Evolutionary conservation across 1,140 invertebrate species (phyloP).

Genomic region (Scaptodrosophila lebanonensis): DNA sequence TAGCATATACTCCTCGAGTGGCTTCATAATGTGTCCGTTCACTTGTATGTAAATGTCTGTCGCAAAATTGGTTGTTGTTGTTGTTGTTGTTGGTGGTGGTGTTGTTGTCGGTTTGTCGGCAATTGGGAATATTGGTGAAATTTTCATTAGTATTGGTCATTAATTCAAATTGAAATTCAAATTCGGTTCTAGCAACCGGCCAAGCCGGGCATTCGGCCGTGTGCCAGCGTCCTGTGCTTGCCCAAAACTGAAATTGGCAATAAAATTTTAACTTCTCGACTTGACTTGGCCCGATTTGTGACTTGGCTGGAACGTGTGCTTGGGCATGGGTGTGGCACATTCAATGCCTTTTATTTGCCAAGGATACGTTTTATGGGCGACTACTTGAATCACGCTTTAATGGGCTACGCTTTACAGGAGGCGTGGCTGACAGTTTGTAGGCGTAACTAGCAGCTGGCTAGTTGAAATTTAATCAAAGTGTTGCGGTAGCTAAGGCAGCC

Average conservation of each 20-base stretch:
- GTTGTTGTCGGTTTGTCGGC: conserved; percentile 19
- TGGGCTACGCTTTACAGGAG: conserved; percentile 39
- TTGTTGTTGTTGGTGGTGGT: conserved; percentile 8
- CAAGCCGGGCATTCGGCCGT: conserved; percentile 6
- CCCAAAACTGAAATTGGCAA: conserved; percentile 70
- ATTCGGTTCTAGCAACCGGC: conserved; percentile 18
- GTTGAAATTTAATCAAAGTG: conserved; percentile 63
- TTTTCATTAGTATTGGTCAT: conserved; percentile 73
- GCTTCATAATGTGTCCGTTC: conserved; percentile 88
- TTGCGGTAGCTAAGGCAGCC: conserved; percentile 41
- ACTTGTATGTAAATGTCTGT: conserved; percentile 89
- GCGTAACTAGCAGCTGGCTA: conserved; percentile 18
- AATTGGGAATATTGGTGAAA: conserved; percentile 47
- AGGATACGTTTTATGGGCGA: no score
- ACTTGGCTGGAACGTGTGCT: conserved; percentile 2
- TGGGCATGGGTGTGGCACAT: no score
- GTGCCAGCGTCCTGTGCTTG: conserved; percentile 63
- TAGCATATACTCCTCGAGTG: conserved; percentile 91
- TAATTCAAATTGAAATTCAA: conserved; percentile 74
- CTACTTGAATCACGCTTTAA: conserved; percentile 53
- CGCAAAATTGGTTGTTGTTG: neutral
- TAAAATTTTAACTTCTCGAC: conserved; percentile 62
- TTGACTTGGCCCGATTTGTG: conserved; percentile 24
- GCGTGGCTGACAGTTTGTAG: neutral
- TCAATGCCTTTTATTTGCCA: no score